Evolutionary conservation across 1,140 invertebrate species (phyloP).

Genomic region (Cydia amplana): DNA sequence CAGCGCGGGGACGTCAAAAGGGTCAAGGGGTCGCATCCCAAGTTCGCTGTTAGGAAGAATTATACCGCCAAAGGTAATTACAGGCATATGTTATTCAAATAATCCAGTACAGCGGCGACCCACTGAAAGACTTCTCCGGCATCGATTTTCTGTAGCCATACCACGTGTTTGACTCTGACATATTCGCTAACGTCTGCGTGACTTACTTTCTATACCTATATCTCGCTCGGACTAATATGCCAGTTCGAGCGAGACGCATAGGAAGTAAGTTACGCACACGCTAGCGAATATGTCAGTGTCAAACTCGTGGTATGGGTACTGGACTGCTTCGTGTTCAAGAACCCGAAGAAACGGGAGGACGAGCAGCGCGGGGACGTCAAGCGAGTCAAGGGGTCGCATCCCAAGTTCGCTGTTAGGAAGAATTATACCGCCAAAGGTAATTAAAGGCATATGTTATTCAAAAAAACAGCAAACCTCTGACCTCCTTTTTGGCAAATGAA

Average conservation of each 20-base stretch:
- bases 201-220: too few relatives aligned
- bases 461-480: too few relatives aligned
- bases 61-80: conserved; percentile 82
- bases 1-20: conserved; percentile 64
- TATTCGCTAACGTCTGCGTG: too few relatives aligned
- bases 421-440: conserved; percentile 83
- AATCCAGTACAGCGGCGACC: conserved; percentile 94
- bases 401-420: conserved; percentile 81
- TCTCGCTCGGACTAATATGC: too few relatives aligned
- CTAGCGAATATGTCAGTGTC: too few relatives aligned
- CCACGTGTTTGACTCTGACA: too few relatives aligned
- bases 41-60: conserved; percentile 81
- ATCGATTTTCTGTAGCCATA: conserved; percentile 93
- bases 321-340: conserved; percentile 97
- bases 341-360: conserved; percentile 88
- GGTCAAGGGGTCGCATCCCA: conserved; percentile 77
- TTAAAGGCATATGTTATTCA: too few relatives aligned
- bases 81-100: conserved; percentile 34
- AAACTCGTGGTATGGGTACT: too few relatives aligned
- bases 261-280: too few relatives aligned
- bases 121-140: conserved; percentile 93
- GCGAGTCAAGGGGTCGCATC: conserved; percentile 76
- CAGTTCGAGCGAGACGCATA: too few relatives aligned
- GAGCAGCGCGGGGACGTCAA: conserved; percentile 62
- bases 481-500: too few relatives aligned